Conservation (phyloP, 92 coral and sea anemone species). For the Metridium senile region DNA sequence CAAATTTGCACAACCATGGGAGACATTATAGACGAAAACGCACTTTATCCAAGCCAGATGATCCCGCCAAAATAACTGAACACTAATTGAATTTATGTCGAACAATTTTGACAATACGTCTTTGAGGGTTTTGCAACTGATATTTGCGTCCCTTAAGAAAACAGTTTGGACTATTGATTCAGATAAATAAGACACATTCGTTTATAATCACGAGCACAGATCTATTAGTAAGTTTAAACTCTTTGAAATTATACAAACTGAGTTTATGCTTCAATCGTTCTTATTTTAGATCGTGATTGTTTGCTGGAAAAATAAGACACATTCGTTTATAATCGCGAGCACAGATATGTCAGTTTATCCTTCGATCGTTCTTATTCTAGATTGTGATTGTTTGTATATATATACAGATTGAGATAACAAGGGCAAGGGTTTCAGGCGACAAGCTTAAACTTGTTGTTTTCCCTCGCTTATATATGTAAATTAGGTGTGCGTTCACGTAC, state of each 20-base stretch:
- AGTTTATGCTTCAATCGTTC: too few species aligned
- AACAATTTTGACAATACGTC: too few species aligned
- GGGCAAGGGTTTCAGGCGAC: neutral
- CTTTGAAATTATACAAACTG: too few species aligned
- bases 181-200: neutral
- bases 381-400: neutral
- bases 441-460: conserved; percentile 7
- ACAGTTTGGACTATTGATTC: neutral
- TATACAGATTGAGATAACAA: neutral
- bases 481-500: neutral
- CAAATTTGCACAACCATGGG: conserved; percentile 63
- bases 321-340: neutral
- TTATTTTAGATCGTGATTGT: too few species aligned
- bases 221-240: too few species aligned
- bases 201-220: neutral
- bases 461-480: conserved; percentile 15
- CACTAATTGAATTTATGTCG: too few species aligned
- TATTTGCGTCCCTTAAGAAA: too few species aligned
- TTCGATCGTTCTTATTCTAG: too few species aligned
- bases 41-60: conserved; percentile 25
- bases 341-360: neutral
- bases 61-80: neutral
- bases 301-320: neutral
- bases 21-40: conserved; percentile 63
- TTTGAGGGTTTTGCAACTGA: too few species aligned